A percentile compares a stretch with the other conserved stretches of the same genome.
Evolutionary conservation across 2,888 invertebrate genomes (phyloP).

Genomic region (Erebia palarica): DNA sequence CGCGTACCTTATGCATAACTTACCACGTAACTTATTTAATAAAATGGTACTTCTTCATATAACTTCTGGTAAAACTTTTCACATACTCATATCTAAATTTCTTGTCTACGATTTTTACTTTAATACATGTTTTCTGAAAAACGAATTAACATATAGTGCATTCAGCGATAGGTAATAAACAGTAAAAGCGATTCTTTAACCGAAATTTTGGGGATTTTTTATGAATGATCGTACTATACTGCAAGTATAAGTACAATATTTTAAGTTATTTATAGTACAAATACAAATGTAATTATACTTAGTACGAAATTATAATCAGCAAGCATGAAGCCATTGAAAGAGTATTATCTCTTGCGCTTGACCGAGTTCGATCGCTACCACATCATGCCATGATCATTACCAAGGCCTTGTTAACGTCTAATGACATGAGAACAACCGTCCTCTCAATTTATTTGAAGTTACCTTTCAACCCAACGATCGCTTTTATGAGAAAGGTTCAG

Average conservation of each 20-base stretch:
- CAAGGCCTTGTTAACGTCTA: slow-evolving; percentile 76
- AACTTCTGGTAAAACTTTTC: no score
- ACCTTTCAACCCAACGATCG: slow-evolving; percentile 52
- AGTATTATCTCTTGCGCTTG: slow-evolving; percentile 75
- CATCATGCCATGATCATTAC: slow-evolving; percentile 52
- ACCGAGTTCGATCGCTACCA: slow-evolving; percentile 74
- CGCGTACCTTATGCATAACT: slow-evolving; percentile 23
- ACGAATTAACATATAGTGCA: no score
- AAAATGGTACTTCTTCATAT: not conserved
- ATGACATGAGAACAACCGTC: slow-evolving; percentile 61
- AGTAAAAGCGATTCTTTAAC: no score
- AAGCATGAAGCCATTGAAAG: slow-evolving; percentile 20
- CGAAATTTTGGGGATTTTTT: no score
- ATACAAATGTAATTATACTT: not conserved
- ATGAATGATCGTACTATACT: no score
- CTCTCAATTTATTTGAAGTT: slow-evolving; percentile 59
- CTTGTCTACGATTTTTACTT: no score
- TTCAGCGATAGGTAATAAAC: no score
- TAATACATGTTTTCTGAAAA: no score
- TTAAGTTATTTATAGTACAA: no score
- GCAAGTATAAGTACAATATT: no score
- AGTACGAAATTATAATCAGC: slow-evolving; percentile 27
- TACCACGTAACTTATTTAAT: slow-evolving; percentile 31
- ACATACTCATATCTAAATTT: no score
- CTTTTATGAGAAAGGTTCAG: slow-evolving; percentile 42